A percentile compares a stretch with the other conserved stretches of the same genome.
These are phyloP conservation scores for Tachina grossa DNA, from an alignment of 2,888 invertebrate genomes.

Conservation along the genomic window DNA sequence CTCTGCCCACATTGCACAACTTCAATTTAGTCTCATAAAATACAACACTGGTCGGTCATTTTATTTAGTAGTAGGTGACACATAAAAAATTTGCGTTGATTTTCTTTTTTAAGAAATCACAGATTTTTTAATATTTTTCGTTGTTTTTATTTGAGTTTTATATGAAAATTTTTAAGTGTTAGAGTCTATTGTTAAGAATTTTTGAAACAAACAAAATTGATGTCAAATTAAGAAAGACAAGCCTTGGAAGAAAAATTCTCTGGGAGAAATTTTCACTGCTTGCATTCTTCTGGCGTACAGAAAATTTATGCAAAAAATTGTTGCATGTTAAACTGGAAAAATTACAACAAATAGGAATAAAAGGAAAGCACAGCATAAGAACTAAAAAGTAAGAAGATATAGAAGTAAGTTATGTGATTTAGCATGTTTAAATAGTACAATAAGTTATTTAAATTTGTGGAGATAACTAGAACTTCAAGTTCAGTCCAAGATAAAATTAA, in stretches of 20 bases:
- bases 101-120: constrained; percentile 52
- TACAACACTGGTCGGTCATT: constrained; percentile 47
- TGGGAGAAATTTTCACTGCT: constrained; percentile 58
- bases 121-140: constrained; percentile 46
- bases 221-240: constrained; percentile 28
- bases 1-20: background rate
- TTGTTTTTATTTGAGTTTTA: constrained; percentile 56
- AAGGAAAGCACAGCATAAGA: constrained; percentile 9
- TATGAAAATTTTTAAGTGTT: constrained; percentile 35
- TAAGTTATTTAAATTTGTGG: too few relatives aligned
- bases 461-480: too few relatives aligned
- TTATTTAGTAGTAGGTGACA: constrained; percentile 62
- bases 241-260: constrained; percentile 21
- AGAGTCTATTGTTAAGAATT: constrained; percentile 24
- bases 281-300: constrained; percentile 42
- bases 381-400: constrained; percentile 7
- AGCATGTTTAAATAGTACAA: background rate
- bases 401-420: constrained; percentile 13
- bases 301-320: constrained; percentile 62
- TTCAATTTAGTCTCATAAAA: background rate
- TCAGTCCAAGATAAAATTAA: too few relatives aligned
- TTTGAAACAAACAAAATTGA: constrained; percentile 18
- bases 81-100: constrained; percentile 65
- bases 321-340: constrained; percentile 55
- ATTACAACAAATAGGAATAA: constrained; percentile 38